Evolutionary conservation across 1,140 invertebrate genomes (phyloP), one percentile per base, ranked within the genome.

Genomic region (Sesamia nonagrioides): DNA sequence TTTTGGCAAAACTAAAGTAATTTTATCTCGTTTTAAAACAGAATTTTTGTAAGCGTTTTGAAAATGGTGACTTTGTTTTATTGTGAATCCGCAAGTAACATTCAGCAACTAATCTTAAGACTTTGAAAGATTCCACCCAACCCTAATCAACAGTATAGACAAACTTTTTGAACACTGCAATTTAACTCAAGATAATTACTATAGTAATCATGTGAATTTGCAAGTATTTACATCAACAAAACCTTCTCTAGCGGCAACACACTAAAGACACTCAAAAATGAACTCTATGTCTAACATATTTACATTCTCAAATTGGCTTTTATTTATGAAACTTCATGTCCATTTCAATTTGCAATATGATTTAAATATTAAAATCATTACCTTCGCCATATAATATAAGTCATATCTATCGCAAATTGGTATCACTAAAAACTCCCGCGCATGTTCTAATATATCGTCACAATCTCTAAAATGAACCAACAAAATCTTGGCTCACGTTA

Each of bases 211-310:
- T 11, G 37, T 15, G 21, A 48, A 13, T 33, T 27, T 50, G 66
- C 66, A 73, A 58, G 37, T 73, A 73, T 73, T 73, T 68, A 77
- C 75, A 69, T 5, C 33, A 54, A 35, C 27, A 56, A 77, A 48
- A 66, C 69, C n/a, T 50, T 63, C 11, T 50, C 58, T 75, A 75
- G 73, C 73, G 58, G 56, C 58, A 75, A 75, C 40, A 48, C 40
- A 75, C 66, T 61, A 71, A 45, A 69, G 0, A 63, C 54, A 61
- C 58, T 9, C 52, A 50, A 63, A 61, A 50, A 40, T 18, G 35
- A 50, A 60, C 37, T 33, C 17, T 48, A 75, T 45, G 7, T 21
- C 6, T 50, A 48, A 45, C 5, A 11, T 48, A 74, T 60, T 61
- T 58, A 74, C 37, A 74, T 33, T 50, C 11, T 27, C 42, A 69